phyloP scores from a whole-genome alignment of 23 tunicate genomes.

The Ciona savignyi region DNA sequence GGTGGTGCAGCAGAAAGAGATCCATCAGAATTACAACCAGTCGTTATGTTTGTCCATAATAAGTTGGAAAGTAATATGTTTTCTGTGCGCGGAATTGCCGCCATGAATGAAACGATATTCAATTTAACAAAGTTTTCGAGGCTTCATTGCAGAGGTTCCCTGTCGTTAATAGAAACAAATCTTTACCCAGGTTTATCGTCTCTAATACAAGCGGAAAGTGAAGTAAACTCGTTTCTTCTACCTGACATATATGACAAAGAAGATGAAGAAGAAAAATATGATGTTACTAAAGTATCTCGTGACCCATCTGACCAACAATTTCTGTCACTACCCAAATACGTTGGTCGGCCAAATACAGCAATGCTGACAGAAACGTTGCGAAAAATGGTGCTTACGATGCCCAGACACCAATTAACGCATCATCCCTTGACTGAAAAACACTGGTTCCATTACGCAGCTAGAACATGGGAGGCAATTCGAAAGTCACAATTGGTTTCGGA shows the following conservation, averaged over 20 bases:
- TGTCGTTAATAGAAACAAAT: constrained; percentile 43
- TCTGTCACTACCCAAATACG: constrained; percentile 39
- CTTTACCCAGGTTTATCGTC: constrained; percentile 55
- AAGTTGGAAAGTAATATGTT: constrained; percentile 66
- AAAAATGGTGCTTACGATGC: constrained; percentile 80
- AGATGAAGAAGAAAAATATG: constrained; percentile 33
- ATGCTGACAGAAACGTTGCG: constrained; percentile 37
- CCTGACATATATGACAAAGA: constrained; percentile 38
- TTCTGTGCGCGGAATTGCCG: constrained; percentile 23
- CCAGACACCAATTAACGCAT: constrained; percentile 50
- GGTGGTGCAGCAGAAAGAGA: constrained; percentile 20
- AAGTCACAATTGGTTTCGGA: constrained; percentile 82
- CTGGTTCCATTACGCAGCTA: constrained; percentile 96
- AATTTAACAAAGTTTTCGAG: constrained; percentile 41
- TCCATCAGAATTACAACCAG: constrained; percentile 62
- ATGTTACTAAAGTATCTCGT: constrained; percentile 43
- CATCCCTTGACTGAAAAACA: constrained; percentile 68
- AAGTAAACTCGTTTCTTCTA: constrained; percentile 54
- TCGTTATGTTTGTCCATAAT: constrained; percentile 71
- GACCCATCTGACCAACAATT: constrained; percentile 48
- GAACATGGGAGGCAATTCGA: constrained; percentile 86
- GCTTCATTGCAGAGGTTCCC: constrained; percentile 38
- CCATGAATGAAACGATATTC: constrained; percentile 58
- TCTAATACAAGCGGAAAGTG: constrained; percentile 15
- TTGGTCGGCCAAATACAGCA: constrained; percentile 36